Conservation (phyloP, 2,797 vertebrate species). For the Myripristis jacobus region DNA sequence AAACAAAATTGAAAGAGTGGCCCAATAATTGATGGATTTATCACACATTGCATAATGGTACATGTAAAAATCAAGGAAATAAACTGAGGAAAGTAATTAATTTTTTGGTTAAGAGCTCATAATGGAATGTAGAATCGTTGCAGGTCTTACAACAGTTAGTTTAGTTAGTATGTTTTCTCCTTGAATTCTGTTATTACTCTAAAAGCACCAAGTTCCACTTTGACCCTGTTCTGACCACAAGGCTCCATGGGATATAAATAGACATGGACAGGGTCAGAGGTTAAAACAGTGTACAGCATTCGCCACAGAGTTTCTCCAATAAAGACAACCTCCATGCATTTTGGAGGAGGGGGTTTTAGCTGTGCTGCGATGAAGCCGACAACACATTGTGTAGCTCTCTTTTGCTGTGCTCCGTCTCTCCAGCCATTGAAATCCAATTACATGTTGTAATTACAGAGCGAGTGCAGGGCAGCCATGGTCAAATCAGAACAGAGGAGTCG, state of each 20-base stretch:
- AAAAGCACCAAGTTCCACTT: constrained; percentile 7
- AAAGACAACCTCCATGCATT: constrained; percentile 3
- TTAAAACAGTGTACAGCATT: constrained; percentile 19
- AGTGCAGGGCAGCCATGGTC: constrained; percentile 29
- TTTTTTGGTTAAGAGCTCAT: background rate
- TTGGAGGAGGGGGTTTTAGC: background rate
- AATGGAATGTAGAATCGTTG: background rate
- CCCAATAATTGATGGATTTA: background rate
- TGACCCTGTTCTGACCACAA: constrained; percentile 45
- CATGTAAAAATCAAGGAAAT: background rate
- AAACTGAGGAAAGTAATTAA: background rate
- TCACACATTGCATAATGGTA: background rate
- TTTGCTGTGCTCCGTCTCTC: constrained; percentile 10
- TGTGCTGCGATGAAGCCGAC: background rate
- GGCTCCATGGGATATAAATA: constrained; percentile 48
- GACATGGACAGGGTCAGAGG: constrained; percentile 45
- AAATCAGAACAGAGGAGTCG: constrained; percentile 66
- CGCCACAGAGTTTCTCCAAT: constrained; percentile 13
- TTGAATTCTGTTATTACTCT: background rate
- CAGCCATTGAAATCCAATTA: constrained; percentile 43
- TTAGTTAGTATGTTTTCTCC: too few relatives aligned
- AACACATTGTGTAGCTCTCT: background rate
- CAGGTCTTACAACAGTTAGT: too few relatives aligned
- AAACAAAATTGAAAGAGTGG: background rate
- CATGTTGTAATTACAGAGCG: constrained; percentile 69